phyloP scores from a whole-genome alignment of 2,888 invertebrate genomes.

The Acanthopleura granulata region DNA sequence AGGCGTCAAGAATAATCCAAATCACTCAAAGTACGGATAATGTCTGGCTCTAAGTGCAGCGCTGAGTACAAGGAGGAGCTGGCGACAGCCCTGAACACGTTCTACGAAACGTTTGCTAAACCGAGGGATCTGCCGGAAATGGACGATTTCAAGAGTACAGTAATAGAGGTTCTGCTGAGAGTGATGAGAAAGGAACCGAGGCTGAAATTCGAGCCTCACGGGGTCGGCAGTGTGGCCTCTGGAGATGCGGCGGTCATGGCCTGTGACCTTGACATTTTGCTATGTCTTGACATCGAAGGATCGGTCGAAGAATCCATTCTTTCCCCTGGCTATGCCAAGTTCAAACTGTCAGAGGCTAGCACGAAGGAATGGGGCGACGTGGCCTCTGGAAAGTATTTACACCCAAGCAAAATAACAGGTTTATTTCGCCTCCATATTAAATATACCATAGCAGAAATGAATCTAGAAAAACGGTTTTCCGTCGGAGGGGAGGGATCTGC shows the following conservation, averaged over 20 bases:
- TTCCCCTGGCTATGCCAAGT: not conserved
- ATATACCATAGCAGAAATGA: not conserved
- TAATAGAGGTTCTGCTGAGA: not conserved
- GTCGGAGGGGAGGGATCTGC: not conserved
- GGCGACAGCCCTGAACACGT: not conserved
- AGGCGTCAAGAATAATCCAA: too few relatives aligned
- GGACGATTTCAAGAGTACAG: not conserved
- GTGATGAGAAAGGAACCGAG: not conserved
- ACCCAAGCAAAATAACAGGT: not conserved
- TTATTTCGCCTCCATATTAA: not conserved
- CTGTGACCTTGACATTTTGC: slow-evolving; percentile 10
- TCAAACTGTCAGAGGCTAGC: not conserved
- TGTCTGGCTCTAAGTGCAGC: too few relatives aligned
- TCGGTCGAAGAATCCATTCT: not conserved
- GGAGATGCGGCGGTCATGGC: not conserved
- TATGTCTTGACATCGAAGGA: not conserved
- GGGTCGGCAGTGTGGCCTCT: not conserved
- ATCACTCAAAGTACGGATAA: too few relatives aligned
- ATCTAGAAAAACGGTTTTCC: not conserved
- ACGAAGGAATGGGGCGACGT: not conserved
- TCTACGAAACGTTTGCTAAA: not conserved
- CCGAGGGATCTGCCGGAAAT: not conserved
- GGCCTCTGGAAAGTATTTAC: not conserved
- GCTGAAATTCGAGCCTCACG: not conserved
- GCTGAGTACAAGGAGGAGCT: not conserved